phyloP scores from a whole-genome alignment of 1,140 invertebrate species.

The Riptortus pedestris region DNA sequence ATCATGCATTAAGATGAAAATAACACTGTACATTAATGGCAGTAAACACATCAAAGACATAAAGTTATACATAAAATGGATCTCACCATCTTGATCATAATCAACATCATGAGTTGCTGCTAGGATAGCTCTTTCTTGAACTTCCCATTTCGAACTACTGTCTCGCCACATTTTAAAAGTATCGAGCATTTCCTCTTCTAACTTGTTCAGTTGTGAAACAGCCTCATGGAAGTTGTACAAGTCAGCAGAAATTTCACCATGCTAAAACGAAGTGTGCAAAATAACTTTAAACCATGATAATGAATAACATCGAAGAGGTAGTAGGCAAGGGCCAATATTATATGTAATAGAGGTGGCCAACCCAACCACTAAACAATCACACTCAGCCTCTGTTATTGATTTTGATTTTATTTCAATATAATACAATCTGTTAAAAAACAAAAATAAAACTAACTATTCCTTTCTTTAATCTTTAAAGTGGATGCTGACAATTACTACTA shows the following conservation, averaged over 20 bases:
- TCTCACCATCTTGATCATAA: conserved; percentile 74
- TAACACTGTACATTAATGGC: conserved; percentile 5
- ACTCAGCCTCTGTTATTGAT: too few species aligned
- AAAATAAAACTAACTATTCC: too few species aligned
- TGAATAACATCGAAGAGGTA: not conserved
- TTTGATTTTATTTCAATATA: too few species aligned
- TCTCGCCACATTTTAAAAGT: conserved; percentile 67
- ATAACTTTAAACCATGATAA: not conserved
- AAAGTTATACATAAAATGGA: conserved; percentile 2
- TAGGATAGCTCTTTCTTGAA: conserved; percentile 58
- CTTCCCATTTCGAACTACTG: conserved; percentile 61
- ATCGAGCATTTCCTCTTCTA: conserved; percentile 91
- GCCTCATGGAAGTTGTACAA: conserved; percentile 90
- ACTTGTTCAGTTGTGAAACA: conserved; percentile 81
- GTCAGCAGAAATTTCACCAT: conserved; percentile 86
- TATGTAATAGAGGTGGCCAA: too few species aligned
- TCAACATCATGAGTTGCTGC: conserved; percentile 83
- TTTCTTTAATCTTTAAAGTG: too few species aligned
- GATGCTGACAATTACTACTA: too few species aligned
- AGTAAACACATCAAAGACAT: conserved; percentile 5
- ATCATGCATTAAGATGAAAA: conserved; percentile 6
- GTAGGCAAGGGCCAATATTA: too few species aligned
- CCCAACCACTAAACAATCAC: too few species aligned
- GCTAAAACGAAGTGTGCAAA: conserved; percentile 36
- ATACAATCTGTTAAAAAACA: too few species aligned